These are phyloP conservation scores for Crepidodera aurea DNA, from an alignment of 2,888 invertebrate genomes.

Conservation along the genomic window DNA sequence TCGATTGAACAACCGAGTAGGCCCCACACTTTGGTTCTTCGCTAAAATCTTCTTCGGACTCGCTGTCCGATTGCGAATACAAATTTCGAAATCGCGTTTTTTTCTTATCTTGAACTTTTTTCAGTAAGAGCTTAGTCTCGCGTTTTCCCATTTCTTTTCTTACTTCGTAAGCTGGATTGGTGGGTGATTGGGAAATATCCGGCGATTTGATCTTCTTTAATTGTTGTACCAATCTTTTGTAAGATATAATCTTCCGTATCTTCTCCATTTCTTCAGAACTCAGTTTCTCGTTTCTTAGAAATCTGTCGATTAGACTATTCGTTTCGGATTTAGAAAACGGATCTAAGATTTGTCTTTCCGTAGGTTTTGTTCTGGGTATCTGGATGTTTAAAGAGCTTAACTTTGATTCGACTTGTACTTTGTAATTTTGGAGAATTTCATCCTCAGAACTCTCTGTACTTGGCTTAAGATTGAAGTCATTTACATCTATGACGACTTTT, in stretches of 20 bases:
- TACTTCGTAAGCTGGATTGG: constrained; percentile 40
- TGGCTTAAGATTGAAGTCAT: constrained; percentile 41
- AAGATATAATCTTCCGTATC: constrained; percentile 50
- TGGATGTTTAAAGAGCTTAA: constrained; percentile 52
- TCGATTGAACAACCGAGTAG: constrained; percentile 51
- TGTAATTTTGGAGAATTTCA: constrained; percentile 50
- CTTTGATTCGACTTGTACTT: constrained; percentile 53
- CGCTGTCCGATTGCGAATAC: constrained; percentile 40
- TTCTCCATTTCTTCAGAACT: constrained; percentile 49
- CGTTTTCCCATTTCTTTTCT: constrained; percentile 31
- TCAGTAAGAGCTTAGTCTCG: constrained; percentile 45
- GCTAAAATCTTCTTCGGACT: constrained; percentile 40
- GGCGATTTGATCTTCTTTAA: constrained; percentile 34
- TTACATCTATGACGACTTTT: constrained; percentile 47
- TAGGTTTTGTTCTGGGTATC: constrained; percentile 47
- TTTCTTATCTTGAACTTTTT: constrained; percentile 45
- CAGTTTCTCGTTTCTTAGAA: constrained; percentile 50
- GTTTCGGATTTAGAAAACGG: constrained; percentile 36
- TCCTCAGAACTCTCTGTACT: constrained; percentile 35
- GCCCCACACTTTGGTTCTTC: constrained; percentile 40
- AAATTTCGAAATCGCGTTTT: constrained; percentile 47
- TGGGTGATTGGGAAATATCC: constrained; percentile 9
- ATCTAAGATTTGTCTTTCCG: constrained; percentile 34
- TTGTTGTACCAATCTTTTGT: constrained; percentile 48
- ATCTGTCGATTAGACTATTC: constrained; percentile 44